phyloP scores from a whole-genome alignment of 37 sponge, comb jelly and placozoan species.

The Tethya wilhelma region DNA sequence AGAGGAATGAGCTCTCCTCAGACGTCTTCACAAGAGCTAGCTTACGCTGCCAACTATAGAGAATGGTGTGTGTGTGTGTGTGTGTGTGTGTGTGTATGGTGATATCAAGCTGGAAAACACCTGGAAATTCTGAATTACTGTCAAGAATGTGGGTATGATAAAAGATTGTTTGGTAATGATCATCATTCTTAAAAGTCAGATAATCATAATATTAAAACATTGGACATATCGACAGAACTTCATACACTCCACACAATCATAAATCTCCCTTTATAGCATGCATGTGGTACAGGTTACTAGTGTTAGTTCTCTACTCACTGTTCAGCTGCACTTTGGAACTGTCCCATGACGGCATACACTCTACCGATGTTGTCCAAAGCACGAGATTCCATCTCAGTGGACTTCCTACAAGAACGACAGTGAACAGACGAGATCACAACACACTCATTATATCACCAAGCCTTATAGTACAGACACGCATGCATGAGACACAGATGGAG shows the following conservation, averaged over 20 bases:
- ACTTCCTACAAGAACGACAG: slow-evolving; percentile 9
- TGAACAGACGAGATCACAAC: neutral
- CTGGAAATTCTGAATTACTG: neutral
- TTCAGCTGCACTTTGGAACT: slow-evolving; percentile 81
- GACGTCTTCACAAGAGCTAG: slow-evolving; percentile 54
- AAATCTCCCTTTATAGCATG: no score
- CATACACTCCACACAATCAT: no score
- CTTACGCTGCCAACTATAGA: slow-evolving; percentile 67
- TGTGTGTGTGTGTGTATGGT: neutral
- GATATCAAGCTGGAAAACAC: neutral
- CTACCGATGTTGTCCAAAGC: slow-evolving; percentile 90
- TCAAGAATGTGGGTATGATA: neutral
- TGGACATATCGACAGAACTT: no score
- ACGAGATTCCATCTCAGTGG: slow-evolving; percentile 48
- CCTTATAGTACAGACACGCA: no score
- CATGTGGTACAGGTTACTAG: no score
- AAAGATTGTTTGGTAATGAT: neutral
- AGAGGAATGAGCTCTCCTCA: slow-evolving; percentile 86
- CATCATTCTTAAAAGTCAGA: no score
- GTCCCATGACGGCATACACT: slow-evolving; percentile 79
- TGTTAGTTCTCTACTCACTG: no score
- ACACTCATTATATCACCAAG: neutral
- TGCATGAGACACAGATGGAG: no score
- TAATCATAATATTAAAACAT: no score
- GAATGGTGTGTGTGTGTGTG: slow-evolving; percentile 3